Evolutionary conservation across 2,113 vertebrate species (phyloP).

Genomic region (Chaenocephalus aceratus): DNA sequence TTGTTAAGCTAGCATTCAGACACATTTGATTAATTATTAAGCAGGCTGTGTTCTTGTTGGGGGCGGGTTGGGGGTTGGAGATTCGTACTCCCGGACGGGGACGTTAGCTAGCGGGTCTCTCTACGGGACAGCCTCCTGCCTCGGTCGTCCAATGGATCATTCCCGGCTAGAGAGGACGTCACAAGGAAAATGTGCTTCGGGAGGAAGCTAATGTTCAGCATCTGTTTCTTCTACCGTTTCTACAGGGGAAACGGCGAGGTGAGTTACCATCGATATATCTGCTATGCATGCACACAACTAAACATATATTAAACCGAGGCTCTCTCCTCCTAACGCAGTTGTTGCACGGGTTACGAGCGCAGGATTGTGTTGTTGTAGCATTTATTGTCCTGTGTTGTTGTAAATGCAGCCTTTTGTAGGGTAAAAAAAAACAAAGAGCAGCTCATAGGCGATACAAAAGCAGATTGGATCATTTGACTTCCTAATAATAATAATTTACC

Average conservation of each 20-base stretch:
- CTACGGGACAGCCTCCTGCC: constrained; percentile 13
- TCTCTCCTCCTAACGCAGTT: too few species aligned
- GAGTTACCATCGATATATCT: constrained; percentile 20
- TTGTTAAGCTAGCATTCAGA: background rate
- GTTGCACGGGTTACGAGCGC: background rate
- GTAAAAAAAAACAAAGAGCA: constrained; percentile 68
- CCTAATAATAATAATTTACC: background rate
- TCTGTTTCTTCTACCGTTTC: background rate
- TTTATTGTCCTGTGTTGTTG: constrained; percentile 20
- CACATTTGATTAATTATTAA: too few species aligned
- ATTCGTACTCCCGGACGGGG: too few species aligned
- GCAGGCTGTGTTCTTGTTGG: background rate
- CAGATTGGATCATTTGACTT: background rate
- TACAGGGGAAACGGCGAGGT: constrained; percentile 49
- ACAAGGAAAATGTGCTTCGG: constrained; percentile 19
- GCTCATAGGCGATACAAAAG: background rate
- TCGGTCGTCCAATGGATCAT: constrained; percentile 41
- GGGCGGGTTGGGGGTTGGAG: too few species aligned
- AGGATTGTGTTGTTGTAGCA: background rate
- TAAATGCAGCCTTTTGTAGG: constrained; percentile 2
- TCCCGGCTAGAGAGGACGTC: constrained; percentile 35
- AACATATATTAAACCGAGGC: background rate
- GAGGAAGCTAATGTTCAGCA: background rate
- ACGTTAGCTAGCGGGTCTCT: background rate
- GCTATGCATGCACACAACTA: background rate